These are phyloP conservation scores for Diarsia dahlii DNA, from an alignment of 2,888 invertebrate genomes.

Conservation along the genomic window DNA sequence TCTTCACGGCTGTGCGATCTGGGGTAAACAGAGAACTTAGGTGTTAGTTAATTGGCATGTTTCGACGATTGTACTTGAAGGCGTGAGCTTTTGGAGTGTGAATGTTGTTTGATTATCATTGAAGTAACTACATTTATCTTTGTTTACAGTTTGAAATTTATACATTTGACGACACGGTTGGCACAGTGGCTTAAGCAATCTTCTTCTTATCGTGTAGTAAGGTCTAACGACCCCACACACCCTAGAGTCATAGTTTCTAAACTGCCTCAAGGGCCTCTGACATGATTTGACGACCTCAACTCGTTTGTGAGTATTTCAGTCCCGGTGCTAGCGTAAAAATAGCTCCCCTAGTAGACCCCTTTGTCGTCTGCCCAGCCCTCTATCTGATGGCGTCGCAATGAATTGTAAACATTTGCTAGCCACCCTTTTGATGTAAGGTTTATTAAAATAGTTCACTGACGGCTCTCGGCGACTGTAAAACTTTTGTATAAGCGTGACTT, in stretches of 20 bases:
- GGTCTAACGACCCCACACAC: too few species aligned
- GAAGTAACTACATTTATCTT: too few species aligned
- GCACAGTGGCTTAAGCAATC: too few species aligned
- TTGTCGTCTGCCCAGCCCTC: neutral
- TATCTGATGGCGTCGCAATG: slow-evolving; percentile 42
- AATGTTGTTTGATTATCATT: neutral
- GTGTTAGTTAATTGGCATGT: slow-evolving; percentile 24
- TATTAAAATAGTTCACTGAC: slow-evolving; percentile 34
- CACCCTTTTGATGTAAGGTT: neutral
- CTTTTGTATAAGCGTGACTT: neutral
- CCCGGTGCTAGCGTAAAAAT: neutral
- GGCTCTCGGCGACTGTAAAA: neutral
- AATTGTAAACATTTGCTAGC: slow-evolving; percentile 35
- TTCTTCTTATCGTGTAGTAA: too few species aligned
- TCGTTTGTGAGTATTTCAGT: too few species aligned
- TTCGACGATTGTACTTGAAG: neutral
- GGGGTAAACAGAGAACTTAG: neutral
- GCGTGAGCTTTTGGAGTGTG: neutral
- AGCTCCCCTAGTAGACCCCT: neutral
- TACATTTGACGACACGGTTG: too few species aligned
- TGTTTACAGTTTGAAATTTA: neutral
- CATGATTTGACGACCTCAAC: too few species aligned
- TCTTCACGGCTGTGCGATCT: slow-evolving; percentile 39
- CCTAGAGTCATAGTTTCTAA: too few species aligned
- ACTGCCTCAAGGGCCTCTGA: too few species aligned